Evolutionary conservation across 2,888 invertebrate species (phyloP).

Genomic region (Acanthoscelides obtectus): DNA sequence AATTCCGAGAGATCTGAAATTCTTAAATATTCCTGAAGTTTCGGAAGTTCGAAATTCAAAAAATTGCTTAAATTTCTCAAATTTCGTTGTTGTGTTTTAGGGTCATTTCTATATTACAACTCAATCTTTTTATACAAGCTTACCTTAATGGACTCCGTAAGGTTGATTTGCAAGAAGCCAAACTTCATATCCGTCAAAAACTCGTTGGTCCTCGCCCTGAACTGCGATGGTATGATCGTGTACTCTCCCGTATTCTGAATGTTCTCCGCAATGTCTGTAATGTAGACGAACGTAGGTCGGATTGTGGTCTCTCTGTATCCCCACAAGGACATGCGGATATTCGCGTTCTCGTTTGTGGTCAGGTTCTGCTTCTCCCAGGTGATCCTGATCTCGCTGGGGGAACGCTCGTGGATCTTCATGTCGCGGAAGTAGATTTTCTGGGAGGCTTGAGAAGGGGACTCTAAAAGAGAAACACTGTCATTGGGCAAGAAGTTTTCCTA

Average conservation of each 20-base stretch:
- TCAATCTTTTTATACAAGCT: not conserved
- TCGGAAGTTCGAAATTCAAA: no score
- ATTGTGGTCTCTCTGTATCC: slow-evolving; percentile 85
- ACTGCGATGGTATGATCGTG: slow-evolving; percentile 69
- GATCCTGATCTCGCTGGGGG: slow-evolving; percentile 70
- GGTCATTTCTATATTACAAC: not conserved
- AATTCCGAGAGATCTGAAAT: no score
- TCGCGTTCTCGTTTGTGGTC: slow-evolving; percentile 71
- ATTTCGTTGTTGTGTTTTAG: no score
- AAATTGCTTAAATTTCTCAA: not conserved
- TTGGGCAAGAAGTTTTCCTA: not conserved
- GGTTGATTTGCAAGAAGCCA: slow-evolving; percentile 82
- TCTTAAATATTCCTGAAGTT: no score
- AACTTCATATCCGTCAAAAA: slow-evolving; percentile 72
- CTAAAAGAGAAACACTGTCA: slow-evolving; percentile 46
- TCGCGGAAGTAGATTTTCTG: slow-evolving; percentile 81
- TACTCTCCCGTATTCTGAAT: slow-evolving; percentile 57
- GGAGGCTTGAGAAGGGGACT: slow-evolving; percentile 83
- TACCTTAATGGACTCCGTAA: slow-evolving; percentile 63
- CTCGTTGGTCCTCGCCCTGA: slow-evolving; percentile 63
- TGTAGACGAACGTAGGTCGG: slow-evolving; percentile 74
- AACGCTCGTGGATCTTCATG: slow-evolving; percentile 65
- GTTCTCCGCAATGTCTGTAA: slow-evolving; percentile 65
- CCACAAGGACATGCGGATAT: slow-evolving; percentile 79
- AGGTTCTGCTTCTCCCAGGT: slow-evolving; percentile 84